phyloP scores from a whole-genome alignment of 2,797 vertebrate genomes.

The Pempheris klunzingeri region DNA sequence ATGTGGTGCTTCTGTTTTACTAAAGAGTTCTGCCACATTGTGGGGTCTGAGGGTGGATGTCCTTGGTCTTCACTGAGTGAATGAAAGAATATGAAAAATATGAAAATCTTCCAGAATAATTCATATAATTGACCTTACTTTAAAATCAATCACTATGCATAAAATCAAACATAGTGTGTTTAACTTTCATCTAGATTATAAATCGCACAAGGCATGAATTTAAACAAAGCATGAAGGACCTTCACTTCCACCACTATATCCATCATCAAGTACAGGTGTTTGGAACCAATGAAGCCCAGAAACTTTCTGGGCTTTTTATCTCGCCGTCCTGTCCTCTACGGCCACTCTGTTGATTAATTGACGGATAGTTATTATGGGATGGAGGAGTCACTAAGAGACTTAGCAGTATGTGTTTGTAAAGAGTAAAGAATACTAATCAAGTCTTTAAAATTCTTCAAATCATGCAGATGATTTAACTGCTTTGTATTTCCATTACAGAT shows the following conservation, averaged over 20 bases:
- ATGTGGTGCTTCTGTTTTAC: slow-evolving; percentile 23
- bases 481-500: too few relatives aligned
- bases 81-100: slow-evolving; percentile 31
- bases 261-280: neutral
- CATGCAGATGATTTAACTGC: neutral
- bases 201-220: neutral
- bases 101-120: slow-evolving; percentile 35
- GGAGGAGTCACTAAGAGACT: neutral
- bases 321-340: neutral
- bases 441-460: too few relatives aligned
- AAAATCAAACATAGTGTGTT: slow-evolving; percentile 12
- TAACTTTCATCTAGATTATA: slow-evolving; percentile 5
- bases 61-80: slow-evolving; percentile 47
- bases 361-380: neutral
- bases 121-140: slow-evolving; percentile 41
- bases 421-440: neutral
- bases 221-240: slow-evolving; percentile 4
- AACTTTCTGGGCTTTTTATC: neutral
- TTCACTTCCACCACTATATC: neutral
- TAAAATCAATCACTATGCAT: slow-evolving; percentile 40
- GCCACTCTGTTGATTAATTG: neutral
- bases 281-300: neutral
- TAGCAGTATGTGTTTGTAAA: neutral
- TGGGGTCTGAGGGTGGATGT: slow-evolving; percentile 17
- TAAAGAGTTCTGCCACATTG: slow-evolving; percentile 15